Base-by-base conservation (phyloP, 2,113 vertebrate genomes). In the Forbesichthys papilliferus region DNA sequence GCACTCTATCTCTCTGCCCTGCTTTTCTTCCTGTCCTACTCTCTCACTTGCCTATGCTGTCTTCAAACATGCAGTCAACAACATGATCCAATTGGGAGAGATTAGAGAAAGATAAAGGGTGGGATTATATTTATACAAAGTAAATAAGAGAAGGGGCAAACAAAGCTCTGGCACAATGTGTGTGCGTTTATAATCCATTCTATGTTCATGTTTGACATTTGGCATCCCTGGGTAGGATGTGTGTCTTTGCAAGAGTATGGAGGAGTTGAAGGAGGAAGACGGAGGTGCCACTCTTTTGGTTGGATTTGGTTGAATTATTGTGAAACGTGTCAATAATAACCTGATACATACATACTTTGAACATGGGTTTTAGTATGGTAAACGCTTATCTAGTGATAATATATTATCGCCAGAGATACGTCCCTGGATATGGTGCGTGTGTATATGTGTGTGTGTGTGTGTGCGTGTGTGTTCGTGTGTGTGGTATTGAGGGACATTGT, bases 181-280 rank as follows among this genome's bases (percentile, higher is more conserved):
- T 81, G 84, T 91, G 89, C 90, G 84, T 84, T 88, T 42, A 90
- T 90, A 90, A 90, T 87, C 82, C 76, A 79, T 89, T 80, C 86
- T 77, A 84, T 87, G 86, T 90, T 89, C 77, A 86, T 85, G 76
- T 88, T 86, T 84, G 80, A 89, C 87, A 85, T 89, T 87, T 85
- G 85, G 87, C 83, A 27, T 27, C 27, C 27, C 27, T 81, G 33
- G 67, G 70, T 77, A 82, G 78, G 80, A 83, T 80, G 75, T 71
- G 74, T 27, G 82, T 64, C 49, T 71, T 70, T 68, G 60, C 65
- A 65, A 63, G 5, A 20, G 46, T 62, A 51, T 13, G 12, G 48
- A 57, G 57, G 47, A 8, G 48, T 27, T 27, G 27, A 27, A 27
- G 27, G 2, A 62, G 55, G 56, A 69, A 70, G 4, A 47, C 20